Percentiles rank a stretch among this genome's conserved stretches.
Evolutionary conservation across 2,113 vertebrate genomes (phyloP).

Genomic region (Hyperoodon ampullatus): DNA sequence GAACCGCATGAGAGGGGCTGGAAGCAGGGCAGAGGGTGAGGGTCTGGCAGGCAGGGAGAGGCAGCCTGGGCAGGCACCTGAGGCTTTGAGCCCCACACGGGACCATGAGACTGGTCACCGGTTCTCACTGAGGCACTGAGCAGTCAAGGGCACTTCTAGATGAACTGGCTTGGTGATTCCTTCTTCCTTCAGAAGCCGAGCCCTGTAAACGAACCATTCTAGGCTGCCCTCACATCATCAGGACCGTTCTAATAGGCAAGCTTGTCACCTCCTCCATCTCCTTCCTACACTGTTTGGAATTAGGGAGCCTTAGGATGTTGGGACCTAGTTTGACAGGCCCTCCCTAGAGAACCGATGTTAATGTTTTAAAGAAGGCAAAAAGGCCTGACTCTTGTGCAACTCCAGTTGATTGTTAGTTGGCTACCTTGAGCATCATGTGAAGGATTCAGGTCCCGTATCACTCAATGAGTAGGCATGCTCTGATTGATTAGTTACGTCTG

Average conservation of each 20-base stretch:
- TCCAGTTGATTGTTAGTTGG: background rate
- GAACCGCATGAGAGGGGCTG: background rate
- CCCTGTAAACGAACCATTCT: background rate
- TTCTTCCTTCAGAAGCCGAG: background rate
- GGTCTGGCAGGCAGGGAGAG: background rate
- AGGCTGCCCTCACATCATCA: background rate
- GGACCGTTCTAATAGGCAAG: background rate
- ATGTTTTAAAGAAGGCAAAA: background rate
- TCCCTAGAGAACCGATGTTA: background rate
- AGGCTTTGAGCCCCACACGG: background rate
- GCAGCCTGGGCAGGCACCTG: background rate
- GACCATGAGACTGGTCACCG: background rate
- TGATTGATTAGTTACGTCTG: background rate
- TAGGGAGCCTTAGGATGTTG: background rate
- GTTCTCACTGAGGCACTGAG: background rate
- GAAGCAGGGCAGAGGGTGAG: background rate
- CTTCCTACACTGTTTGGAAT: background rate
- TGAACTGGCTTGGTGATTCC: background rate
- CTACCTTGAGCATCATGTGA: background rate
- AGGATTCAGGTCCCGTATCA: background rate
- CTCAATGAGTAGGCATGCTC: background rate
- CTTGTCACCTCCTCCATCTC: background rate
- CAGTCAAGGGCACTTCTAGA: background rate
- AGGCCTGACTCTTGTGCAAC: background rate
- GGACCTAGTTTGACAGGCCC: background rate